Evolutionary conservation across 2,113 vertebrate genomes (phyloP), one percentile per base, ranked within the genome.

Genomic region (Dipodomys merriami): DNA sequence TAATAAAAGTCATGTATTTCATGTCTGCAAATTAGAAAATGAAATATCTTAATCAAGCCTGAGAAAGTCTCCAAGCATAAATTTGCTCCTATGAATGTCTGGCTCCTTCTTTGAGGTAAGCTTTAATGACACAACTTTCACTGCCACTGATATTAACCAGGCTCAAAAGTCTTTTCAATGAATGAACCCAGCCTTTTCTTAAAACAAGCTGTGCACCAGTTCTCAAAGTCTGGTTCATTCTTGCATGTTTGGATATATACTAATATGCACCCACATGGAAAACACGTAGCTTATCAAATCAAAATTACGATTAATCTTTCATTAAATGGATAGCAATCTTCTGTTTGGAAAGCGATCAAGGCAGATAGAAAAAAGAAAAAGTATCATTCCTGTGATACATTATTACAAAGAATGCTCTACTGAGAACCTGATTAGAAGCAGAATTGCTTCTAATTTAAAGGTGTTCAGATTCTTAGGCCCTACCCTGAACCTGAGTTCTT

Each of bases 21-120:
- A 85, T 93, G 68, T 82, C 93, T 88, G 22, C 78, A 94, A 95
- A 90, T 93, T 91, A 84, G 57, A 95, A 95, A 94, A 89, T 84
- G 77, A 96, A 96, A 90, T 84, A 46, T 95, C 91, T 97, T 95
- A 88, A 91, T 82, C 68, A 93, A 80, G 27, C 16, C 73, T 69
- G 20, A 68, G 67, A 79, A 81, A 49, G 22, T 69, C 35, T 53
- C 6, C 10, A 80, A 65, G 5, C 23, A 87, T 11, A 84, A 53
- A 81, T 81, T 78, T 86, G 67, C 46, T 94, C 49, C 69, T 49
- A 80, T 68, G 11, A 77, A 86, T 81, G 64, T 10, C 62, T 15
- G 53, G 53, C 53, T 94, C 71, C 77, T n/a, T 20, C 29, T 73
- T 90, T 39, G 83, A 35, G 7, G 68, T 62, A 91, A 91, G 76